These are phyloP conservation scores for Diadumene lineata DNA, from an alignment of 92 coral and sea anemone genomes.

Conservation along the genomic window DNA sequence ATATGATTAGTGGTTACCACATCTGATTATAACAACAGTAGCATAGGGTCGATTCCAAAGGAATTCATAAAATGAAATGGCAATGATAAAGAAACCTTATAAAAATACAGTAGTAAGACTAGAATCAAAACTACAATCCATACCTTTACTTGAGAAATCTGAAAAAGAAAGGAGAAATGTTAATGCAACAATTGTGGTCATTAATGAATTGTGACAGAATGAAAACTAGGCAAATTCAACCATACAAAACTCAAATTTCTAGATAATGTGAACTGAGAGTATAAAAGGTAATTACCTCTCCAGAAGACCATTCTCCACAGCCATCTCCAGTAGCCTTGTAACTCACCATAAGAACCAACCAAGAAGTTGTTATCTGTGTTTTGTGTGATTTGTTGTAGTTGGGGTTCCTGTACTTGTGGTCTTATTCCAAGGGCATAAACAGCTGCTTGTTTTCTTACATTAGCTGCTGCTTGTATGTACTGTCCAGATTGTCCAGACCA, in stretches of 20 bases:
- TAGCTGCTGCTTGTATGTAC: constrained; percentile 26
- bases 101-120: not conserved
- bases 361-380: not conserved
- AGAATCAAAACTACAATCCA: not conserved
- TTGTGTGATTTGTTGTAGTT: not conserved
- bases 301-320: not conserved
- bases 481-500: constrained; percentile 52
- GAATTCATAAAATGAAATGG: not conserved
- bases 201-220: too few relatives aligned
- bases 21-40: too few relatives aligned
- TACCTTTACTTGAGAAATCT: not conserved
- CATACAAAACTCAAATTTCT: too few relatives aligned
- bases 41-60: too few relatives aligned
- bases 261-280: not conserved
- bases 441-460: constrained; percentile 6
- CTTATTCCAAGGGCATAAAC: constrained; percentile 8
- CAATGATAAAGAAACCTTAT: not conserved
- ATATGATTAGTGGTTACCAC: too few relatives aligned
- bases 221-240: too few relatives aligned
- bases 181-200: too few relatives aligned
- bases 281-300: not conserved
- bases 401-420: constrained; percentile 12
- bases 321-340: not conserved
- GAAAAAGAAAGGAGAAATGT: not conserved
- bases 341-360: not conserved